Evolutionary conservation across 2,888 invertebrate species (phyloP).

Genomic region (Melanargia galathea): DNA sequence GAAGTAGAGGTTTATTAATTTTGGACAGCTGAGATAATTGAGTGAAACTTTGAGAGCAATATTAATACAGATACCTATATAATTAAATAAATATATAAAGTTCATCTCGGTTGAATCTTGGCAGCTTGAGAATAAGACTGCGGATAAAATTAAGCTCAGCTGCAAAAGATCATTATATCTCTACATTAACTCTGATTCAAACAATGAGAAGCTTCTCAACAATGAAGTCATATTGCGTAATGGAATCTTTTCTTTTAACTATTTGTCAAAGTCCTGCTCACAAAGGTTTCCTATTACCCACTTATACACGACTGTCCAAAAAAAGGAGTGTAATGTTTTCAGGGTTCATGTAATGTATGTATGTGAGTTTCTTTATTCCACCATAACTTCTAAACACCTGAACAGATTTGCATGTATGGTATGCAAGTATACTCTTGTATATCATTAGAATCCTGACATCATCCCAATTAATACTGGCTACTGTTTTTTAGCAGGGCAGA

Average conservation of each 20-base stretch:
- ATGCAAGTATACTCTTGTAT: no score
- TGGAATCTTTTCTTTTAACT: slow-evolving; percentile 8
- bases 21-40: neutral
- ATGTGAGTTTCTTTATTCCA: no score
- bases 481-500: no score
- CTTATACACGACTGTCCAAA: neutral
- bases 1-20: neutral
- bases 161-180: slow-evolving; percentile 33
- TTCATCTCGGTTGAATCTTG: slow-evolving; percentile 15
- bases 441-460: no score
- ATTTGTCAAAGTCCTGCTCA: slow-evolving; percentile 3
- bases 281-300: neutral
- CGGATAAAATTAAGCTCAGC: slow-evolving; percentile 30
- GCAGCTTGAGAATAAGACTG: slow-evolving; percentile 24
- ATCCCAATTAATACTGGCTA: no score
- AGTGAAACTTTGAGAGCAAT: neutral
- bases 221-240: slow-evolving; percentile 13
- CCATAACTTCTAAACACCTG: no score
- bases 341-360: no score
- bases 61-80: neutral
- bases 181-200: slow-evolving; percentile 33
- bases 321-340: no score
- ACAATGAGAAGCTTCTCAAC: slow-evolving; percentile 27
- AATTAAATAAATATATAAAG: neutral
- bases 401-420: no score